These are phyloP conservation scores for Molossus molossus DNA, from an alignment of 2,797 vertebrate genomes.

Conservation along the genomic window DNA sequence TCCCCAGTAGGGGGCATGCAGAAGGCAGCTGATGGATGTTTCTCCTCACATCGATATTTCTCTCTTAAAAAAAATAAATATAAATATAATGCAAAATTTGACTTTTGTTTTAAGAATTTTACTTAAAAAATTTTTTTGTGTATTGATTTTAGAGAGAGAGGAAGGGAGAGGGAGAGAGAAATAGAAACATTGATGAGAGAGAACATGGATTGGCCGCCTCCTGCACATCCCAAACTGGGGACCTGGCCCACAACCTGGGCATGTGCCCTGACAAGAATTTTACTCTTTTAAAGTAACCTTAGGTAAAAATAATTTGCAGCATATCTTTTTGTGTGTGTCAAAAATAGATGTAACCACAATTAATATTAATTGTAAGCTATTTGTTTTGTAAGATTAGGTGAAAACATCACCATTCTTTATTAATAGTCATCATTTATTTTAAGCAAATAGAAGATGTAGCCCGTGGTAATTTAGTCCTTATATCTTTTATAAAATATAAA, in stretches of 20 bases:
- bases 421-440: constrained; percentile 13
- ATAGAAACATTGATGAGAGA: too few relatives aligned
- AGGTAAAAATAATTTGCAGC: constrained; percentile 16
- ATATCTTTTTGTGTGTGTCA: background rate
- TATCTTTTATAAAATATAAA: background rate
- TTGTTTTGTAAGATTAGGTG: constrained; percentile 29
- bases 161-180: too few relatives aligned
- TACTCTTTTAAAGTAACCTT: background rate
- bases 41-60: too few relatives aligned
- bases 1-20: too few relatives aligned
- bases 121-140: too few relatives aligned
- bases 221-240: too few relatives aligned
- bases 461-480: background rate
- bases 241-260: too few relatives aligned
- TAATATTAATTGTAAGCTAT: background rate
- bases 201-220: too few relatives aligned
- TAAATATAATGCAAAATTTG: background rate
- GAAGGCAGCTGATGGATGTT: too few relatives aligned
- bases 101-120: constrained; percentile 17
- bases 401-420: background rate
- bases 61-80: background rate
- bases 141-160: too few relatives aligned
- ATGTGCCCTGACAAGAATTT: background rate
- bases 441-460: background rate
- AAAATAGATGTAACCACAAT: constrained; percentile 5